phyloP scores from a whole-genome alignment of 2,888 invertebrate genomes.

The Hirtodrosophila duncani region DNA sequence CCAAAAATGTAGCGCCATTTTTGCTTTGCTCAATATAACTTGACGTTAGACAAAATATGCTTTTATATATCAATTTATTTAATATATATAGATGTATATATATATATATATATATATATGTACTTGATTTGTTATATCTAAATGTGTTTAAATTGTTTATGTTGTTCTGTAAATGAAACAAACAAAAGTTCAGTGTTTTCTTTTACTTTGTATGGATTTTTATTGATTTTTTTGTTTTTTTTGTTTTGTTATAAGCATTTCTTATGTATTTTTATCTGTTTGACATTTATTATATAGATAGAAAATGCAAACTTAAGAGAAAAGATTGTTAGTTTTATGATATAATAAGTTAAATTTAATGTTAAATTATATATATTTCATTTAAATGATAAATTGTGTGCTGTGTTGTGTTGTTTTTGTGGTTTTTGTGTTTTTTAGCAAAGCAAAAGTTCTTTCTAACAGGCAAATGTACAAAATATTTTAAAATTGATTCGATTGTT shows the following conservation, averaged over 20 bases:
- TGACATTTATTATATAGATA: conserved; percentile 61
- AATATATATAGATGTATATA: conserved; percentile 26
- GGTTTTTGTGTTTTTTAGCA: conserved; percentile 7
- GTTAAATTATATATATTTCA: conserved; percentile 41
- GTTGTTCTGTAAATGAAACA: conserved; percentile 52
- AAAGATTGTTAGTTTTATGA: conserved; percentile 18
- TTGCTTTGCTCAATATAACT: conserved; percentile 54
- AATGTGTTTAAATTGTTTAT: conserved; percentile 26
- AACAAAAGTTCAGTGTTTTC: conserved; percentile 36
- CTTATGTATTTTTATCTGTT: conserved; percentile 54
- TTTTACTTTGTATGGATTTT: conserved; percentile 45
- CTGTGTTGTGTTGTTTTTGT: conserved; percentile 1
- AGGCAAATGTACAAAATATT: conserved; percentile 20
- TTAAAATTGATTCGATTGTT: no score
- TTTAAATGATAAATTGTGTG: conserved; percentile 20
- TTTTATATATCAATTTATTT: conserved; percentile 41
- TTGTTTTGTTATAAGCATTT: conserved; percentile 50
- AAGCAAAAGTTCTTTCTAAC: conserved; percentile 38
- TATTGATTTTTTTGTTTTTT: conserved; percentile 17
- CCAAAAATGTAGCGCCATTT: conserved; percentile 37
- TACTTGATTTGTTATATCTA: conserved; percentile 31
- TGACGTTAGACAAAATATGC: conserved; percentile 66
- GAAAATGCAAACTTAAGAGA: conserved; percentile 58
- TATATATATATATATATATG: conserved; percentile 15
- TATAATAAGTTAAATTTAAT: conserved; percentile 35